Base-by-base conservation (phyloP, 2,888 invertebrate genomes). In the Eurytoma adleriae region DNA sequence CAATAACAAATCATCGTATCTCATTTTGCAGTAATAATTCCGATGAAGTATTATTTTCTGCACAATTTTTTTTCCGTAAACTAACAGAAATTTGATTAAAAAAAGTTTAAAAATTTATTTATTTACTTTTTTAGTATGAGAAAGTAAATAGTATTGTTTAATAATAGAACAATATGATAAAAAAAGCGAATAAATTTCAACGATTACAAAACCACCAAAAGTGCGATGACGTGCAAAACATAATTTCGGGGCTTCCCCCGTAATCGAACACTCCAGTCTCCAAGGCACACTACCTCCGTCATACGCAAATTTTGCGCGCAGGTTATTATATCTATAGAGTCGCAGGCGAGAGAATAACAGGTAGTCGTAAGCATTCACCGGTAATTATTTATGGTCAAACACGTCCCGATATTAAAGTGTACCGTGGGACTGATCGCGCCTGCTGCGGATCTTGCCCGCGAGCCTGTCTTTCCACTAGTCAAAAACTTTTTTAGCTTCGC, bases 331-430 rank as follows among this genome's bases (percentile, higher is more conserved):
- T 3, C 10, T 2, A 7, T 2, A 20, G 12, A 14, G 14, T 40
- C 62, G 7, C 62, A 40, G 62, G 62, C 10, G 62, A 40, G 62
- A 27, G 66, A 50, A 54, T 54, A 86, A 85, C 86, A 84, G 85
- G 85, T 85, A 86, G 85, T 85, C 84, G 83, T 85, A 85, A 83
- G 85, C 84, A 83, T 85, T 83, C 83, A 84, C 80, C 84, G 83
- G 85, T 85, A 85, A 87, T 87, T 88, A 87, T 87, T 88, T 88
- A 88, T 85, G 86, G 81, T 80, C 84, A 83, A 81, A 84, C 83
- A 84, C 82, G 82, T 80, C 83, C 84, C 84, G 83, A 83, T 84
- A 85, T 86, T 86, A 87, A 86, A 78, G 79, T 83, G 84, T 87
- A 87, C 85, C 87, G 87, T 88, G 86, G 85, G 87, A 89, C 83